A percentile compares a stretch with the other conserved stretches of the same genome.
These are phyloP conservation scores for Drosophila meridiana DNA, from an alignment of 2,888 invertebrate species.

Conservation along the genomic window DNA sequence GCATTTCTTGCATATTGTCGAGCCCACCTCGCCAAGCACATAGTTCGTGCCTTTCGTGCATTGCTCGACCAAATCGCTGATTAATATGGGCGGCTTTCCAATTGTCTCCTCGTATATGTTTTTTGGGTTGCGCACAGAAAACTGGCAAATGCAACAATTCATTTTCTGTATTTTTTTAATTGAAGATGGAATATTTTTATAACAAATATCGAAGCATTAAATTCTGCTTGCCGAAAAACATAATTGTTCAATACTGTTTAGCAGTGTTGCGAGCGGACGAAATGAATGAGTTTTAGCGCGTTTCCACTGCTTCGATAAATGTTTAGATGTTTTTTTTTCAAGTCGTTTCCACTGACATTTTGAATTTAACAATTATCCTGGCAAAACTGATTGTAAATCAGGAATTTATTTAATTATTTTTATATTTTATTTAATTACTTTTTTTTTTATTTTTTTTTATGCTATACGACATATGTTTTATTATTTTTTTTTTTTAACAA, in stretches of 20 bases:
- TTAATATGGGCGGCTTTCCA: conserved; percentile 67
- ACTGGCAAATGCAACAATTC: conserved; percentile 76
- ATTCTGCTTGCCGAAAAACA: conserved; percentile 33
- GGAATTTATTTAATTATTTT: not conserved
- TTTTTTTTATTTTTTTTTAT: not conserved
- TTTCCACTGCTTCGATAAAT: not conserved
- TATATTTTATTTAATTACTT: not conserved
- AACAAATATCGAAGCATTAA: conserved; percentile 34
- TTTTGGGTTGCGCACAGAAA: conserved; percentile 62
- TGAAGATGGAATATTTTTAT: not conserved
- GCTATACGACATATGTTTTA: not conserved
- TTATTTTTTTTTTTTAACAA: not conserved
- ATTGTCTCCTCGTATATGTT: conserved; percentile 66
- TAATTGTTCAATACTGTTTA: conserved; percentile 29
- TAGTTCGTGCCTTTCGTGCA: conserved; percentile 66
- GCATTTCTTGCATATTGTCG: conserved; percentile 72
- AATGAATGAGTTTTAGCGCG: not conserved
- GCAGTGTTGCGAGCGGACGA: conserved; percentile 13
- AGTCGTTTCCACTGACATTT: not conserved
- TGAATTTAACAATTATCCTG: not conserved
- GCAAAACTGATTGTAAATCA: not conserved
- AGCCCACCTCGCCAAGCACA: conserved; percentile 44
- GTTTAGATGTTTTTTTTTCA: not conserved
- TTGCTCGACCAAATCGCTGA: conserved; percentile 66
- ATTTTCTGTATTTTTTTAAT: conserved; percentile 48